phyloP scores from a whole-genome alignment of 2,113 vertebrate genomes.

The Condylura cristata region DNA sequence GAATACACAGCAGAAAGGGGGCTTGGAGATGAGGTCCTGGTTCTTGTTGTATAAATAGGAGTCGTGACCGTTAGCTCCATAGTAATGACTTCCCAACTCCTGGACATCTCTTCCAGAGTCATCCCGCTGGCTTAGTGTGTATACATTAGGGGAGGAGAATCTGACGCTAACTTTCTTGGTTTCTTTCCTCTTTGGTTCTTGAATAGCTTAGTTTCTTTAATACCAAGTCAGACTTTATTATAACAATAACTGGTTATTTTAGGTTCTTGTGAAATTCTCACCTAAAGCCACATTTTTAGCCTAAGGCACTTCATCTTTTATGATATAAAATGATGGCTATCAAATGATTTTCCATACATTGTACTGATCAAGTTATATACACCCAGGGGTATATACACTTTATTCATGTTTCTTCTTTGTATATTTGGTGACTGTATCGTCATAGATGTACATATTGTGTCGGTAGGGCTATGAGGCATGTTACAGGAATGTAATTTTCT shows the following conservation, averaged over 20 bases:
- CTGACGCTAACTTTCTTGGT: constrained; percentile 44
- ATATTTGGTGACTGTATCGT: constrained; percentile 99
- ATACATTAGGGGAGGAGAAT: constrained; percentile 60
- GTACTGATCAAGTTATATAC: constrained; percentile 86
- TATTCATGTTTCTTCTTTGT: constrained; percentile 95
- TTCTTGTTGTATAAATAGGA: constrained; percentile 65
- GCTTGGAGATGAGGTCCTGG: constrained; percentile 76
- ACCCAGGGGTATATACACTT: constrained; percentile 91
- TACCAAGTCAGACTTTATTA: constrained; percentile 81
- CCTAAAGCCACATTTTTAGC: constrained; percentile 86
- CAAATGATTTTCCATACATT: constrained; percentile 85
- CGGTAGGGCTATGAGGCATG: constrained; percentile 95
- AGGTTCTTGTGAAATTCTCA: constrained; percentile 80
- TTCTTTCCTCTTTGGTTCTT: constrained; percentile 72
- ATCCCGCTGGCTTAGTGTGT: constrained; percentile 76
- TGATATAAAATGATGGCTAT: constrained; percentile 87
- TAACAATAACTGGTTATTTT: constrained; percentile 81
- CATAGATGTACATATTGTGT: constrained; percentile 99
- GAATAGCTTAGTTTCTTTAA: constrained; percentile 82
- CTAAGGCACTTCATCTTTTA: constrained; percentile 90
- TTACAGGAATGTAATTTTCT: constrained; percentile 94
- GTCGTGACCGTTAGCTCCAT: constrained; percentile 66
- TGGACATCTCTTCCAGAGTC: constrained; percentile 78
- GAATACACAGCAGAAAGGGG: constrained; percentile 80
- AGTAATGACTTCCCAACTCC: constrained; percentile 75